Base-by-base conservation (phyloP, 2,113 vertebrate species). In the Oxyruncus cristatus region DNA sequence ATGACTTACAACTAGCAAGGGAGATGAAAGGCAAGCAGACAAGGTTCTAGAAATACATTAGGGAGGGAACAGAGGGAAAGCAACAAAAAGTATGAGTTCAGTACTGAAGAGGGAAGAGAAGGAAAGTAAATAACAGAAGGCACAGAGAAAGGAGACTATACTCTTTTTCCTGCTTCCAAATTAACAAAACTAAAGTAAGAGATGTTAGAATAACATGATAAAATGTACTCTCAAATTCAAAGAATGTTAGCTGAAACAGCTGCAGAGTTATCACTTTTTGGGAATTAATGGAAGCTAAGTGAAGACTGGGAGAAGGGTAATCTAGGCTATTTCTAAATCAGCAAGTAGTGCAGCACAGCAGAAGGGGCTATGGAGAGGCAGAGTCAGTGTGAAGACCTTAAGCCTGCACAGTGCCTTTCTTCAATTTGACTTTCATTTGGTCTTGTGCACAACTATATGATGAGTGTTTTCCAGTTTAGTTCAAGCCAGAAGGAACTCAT, bases 1-100 rank as follows among this genome's bases (percentile, higher is more conserved):
- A 88, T 95, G 61, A 89, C 61, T 88, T 91, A 78, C 55, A 91
- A 74, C 65, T 74, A 67, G 39, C 85, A 91, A 92, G 84, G 63
- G 72, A 95, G 63, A 58, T 47, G 39, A 86, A 92, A 88, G 55
- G 39, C 65, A 95, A 86, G 50, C 42, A 92, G 56, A 46, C 72
- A 84, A 32, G 5, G 35, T 47, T 95, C 83, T 86, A 92, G 93
- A 95, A 95, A 86, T 77, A 55, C 55, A n/a, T 93, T 71, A 84
- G 85, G 56, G 56, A 94, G 22, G 47, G 16, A 91, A 73, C 1
- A 80, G 46, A 90, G 3, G 24, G 23, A 93, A 94, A 80, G 24
- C 4, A 80, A 52, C 35, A 73, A 78, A 71, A 86, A 63, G 8
- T 65, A 37, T 75, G 30, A 35, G 21, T 71, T 92, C 44, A 47